Percentiles rank a stretch among this genome's conserved stretches.
These are phyloP conservation scores for Atlantisia rogersi DNA, from an alignment of 2,113 vertebrate species.

Conservation along the genomic window DNA sequence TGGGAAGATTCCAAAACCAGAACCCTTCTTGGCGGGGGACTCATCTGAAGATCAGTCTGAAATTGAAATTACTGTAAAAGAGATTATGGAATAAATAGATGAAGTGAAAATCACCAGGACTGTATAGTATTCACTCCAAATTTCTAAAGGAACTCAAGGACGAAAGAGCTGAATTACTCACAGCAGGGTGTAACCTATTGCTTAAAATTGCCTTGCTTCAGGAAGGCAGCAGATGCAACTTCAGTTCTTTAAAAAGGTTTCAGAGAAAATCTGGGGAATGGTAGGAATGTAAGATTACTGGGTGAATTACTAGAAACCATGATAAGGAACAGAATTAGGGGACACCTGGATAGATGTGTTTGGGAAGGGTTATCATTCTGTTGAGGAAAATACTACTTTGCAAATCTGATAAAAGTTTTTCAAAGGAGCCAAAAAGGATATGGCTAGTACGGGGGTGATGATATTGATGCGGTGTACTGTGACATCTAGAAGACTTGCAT, in stretches of 20 bases:
- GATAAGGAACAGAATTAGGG: background rate
- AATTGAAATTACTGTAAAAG: slow-evolving; percentile 23
- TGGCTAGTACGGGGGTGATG: background rate
- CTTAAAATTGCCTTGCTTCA: slow-evolving; percentile 45
- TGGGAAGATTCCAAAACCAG: slow-evolving; percentile 16
- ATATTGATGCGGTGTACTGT: background rate
- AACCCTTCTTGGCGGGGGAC: background rate
- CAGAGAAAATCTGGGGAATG: background rate
- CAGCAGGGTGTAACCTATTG: slow-evolving; percentile 7
- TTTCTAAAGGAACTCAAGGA: slow-evolving; percentile 35
- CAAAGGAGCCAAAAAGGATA: background rate
- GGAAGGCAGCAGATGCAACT: background rate
- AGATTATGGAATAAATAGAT: slow-evolving; percentile 36
- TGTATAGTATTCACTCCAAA: background rate
- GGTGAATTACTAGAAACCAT: background rate
- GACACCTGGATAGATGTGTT: background rate
- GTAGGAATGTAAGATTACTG: background rate
- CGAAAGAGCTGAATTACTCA: slow-evolving; percentile 24
- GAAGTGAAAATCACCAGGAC: slow-evolving; percentile 20
- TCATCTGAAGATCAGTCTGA: slow-evolving; percentile 22
- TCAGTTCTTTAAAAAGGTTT: background rate
- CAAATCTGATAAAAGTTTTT: background rate
- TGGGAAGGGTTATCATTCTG: background rate
- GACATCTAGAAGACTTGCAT: background rate
- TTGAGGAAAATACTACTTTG: background rate